Base-by-base conservation (phyloP, 2,113 vertebrate species). In the Passer montanus region DNA sequence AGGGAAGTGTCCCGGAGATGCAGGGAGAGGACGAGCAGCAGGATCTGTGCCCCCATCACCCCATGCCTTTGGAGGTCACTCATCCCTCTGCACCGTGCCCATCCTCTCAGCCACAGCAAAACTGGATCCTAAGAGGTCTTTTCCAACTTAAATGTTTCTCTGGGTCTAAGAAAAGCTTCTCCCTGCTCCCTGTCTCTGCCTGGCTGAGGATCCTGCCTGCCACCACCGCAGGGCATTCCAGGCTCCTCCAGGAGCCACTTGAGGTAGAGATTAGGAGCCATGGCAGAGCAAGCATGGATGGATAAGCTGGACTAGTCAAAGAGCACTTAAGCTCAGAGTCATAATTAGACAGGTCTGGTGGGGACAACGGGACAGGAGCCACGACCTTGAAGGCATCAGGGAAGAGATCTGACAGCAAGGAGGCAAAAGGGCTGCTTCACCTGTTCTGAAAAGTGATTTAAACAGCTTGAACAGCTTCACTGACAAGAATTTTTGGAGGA, bases 21-120 rank as follows among this genome's bases (percentile, higher is more conserved):
- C 12, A 31, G 13, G 24, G 60, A 52, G 62, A 70, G 19, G 7
- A 81, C 0, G 0, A 63, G 59, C 39, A 41, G 62, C 1, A 9
- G 31, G 24, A 7, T 62, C 44, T 4, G 13, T 68, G 63, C 10
- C 33, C 27, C 19, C 16, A 4, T 11, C 63, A 7, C 43, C 37
- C 53, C 47, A 0, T 11, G 6, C 43, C 49, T 63, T n/a, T 1
- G 4, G 44, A 11, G 58, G 50, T 9, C 37, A 2, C 58, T 33
- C 21, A 7, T 3, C 41, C 44, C 79, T 70, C 52, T 56, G 26
- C 31, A 3, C 39, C 1, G 0, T 4, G 2, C 52, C 23, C 30
- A 19, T 43, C 53, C 50, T 27, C 43, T 50, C 41, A 41, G 14
- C 28, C 22, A 16, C 6, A 15, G 49, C 26, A 27, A 35, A 52